phyloP scores from a whole-genome alignment of 2,113 vertebrate genomes.

The Columba livia region DNA sequence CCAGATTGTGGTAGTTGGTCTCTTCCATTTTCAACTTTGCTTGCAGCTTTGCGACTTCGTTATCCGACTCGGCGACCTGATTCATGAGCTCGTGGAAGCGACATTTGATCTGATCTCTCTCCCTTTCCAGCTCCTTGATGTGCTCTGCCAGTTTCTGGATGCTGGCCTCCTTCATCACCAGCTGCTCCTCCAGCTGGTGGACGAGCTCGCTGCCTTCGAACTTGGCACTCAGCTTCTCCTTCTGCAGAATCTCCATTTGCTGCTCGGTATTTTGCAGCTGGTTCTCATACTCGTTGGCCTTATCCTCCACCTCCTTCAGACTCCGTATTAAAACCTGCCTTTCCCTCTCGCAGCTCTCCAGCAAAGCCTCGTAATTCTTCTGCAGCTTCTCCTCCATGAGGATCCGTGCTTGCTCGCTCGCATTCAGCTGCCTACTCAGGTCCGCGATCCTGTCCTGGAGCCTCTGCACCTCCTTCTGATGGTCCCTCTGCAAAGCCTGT shows the following conservation, averaged over 20 bases:
- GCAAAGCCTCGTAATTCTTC: constrained; percentile 81
- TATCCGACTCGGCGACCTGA: constrained; percentile 83
- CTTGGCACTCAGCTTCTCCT: constrained; percentile 78
- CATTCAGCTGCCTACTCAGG: constrained; percentile 81
- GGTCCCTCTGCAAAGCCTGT: constrained; percentile 88
- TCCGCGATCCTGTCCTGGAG: constrained; percentile 87
- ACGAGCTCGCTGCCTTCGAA: constrained; percentile 81
- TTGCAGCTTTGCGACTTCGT: constrained; percentile 83
- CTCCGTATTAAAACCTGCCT: constrained; percentile 82
- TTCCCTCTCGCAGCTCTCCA: constrained; percentile 88
- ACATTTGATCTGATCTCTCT: constrained; percentile 84
- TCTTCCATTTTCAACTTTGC: constrained; percentile 82
- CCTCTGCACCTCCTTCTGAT: constrained; percentile 86
- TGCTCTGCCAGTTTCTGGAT: constrained; percentile 84
- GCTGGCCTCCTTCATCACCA: constrained; percentile 78
- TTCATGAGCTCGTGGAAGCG: constrained; percentile 90
- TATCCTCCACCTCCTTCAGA: constrained; percentile 85
- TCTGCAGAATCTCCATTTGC: constrained; percentile 85
- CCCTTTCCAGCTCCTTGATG: constrained; percentile 83
- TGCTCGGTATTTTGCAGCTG: constrained; percentile 83
- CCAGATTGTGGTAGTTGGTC: constrained; percentile 83
- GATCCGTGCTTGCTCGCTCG: constrained; percentile 84
- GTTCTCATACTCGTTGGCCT: constrained; percentile 80
- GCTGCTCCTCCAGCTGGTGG: constrained; percentile 85
- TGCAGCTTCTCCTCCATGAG: constrained; percentile 89